Percentiles rank a stretch among this genome's conserved stretches.
These are phyloP conservation scores for Gisinianus flammeolus DNA, from an alignment of 2,888 invertebrate genomes.

Conservation along the genomic window DNA sequence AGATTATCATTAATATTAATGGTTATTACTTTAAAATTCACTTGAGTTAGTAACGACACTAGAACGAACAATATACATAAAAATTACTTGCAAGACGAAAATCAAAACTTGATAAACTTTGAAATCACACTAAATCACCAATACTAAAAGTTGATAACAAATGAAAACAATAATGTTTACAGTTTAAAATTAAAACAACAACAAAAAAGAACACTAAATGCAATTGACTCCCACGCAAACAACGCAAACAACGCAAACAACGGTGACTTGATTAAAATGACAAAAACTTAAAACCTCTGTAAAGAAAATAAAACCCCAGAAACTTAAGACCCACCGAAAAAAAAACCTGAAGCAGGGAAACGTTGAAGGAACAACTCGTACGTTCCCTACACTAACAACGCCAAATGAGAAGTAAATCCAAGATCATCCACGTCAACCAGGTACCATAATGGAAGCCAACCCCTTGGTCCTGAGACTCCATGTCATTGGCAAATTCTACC, in stretches of 20 bases:
- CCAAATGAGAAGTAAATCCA: conserved; percentile 42
- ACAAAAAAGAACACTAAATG: conserved; percentile 1
- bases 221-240: background rate
- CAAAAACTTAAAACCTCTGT: background rate
- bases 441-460: no score
- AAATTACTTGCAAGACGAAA: no score
- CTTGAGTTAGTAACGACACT: no score
- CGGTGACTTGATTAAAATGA: background rate
- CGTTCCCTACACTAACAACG: conserved; percentile 47
- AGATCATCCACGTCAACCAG: conserved; percentile 41
- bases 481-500: conserved; percentile 51
- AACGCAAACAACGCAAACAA: background rate
- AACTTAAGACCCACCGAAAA: background rate
- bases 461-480: conserved; percentile 41
- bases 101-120: no score
- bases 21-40: no score
- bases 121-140: no score
- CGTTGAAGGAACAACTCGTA: conserved; percentile 35
- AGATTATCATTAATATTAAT: no score
- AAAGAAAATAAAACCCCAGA: background rate
- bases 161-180: no score
- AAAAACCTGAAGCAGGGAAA: conserved; percentile 29
- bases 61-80: no score
- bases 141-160: no score
- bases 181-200: background rate